Percentiles rank a stretch among this genome's conserved stretches.
These are phyloP conservation scores for Meghimatium bilineatum DNA, from an alignment of 2,888 invertebrate species.

Conservation along the genomic window DNA sequence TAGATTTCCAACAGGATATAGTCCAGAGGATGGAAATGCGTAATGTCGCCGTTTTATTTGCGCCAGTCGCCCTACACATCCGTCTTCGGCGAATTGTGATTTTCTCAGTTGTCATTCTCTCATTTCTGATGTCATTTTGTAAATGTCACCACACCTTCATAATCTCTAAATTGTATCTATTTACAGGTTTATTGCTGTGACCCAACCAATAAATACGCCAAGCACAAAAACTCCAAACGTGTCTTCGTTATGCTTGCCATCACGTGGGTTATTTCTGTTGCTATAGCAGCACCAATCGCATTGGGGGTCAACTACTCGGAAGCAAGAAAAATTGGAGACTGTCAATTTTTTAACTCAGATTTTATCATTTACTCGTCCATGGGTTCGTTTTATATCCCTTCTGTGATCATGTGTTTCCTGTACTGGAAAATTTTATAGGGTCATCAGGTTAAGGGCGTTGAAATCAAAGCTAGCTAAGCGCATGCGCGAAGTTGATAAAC, in stretches of 20 bases:
- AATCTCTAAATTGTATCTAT: not conserved
- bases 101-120: not conserved
- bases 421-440: constrained; percentile 98
- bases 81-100: too few species aligned
- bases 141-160: not conserved
- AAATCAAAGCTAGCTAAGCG: constrained; percentile 62
- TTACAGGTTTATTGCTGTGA: constrained; percentile 96
- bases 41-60: too few species aligned
- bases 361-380: constrained; percentile 99
- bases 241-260: constrained; percentile 95
- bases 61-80: too few species aligned
- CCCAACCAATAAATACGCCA: constrained; percentile 99
- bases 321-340: constrained; percentile 87
- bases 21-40: too few species aligned
- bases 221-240: constrained; percentile 91
- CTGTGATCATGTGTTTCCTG: constrained; percentile 96
- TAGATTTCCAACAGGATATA: too few species aligned
- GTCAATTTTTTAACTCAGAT: constrained; percentile 97
- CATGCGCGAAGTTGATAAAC: constrained; percentile 62
- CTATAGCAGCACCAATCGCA: constrained; percentile 96
- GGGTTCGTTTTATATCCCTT: constrained; percentile 99
- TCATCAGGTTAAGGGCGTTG: constrained; percentile 78
- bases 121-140: too few species aligned
- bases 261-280: constrained; percentile 96
- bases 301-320: constrained; percentile 96